These are phyloP conservation scores for Drosophila subsilvestris DNA, from an alignment of 2,888 invertebrate genomes.

Conservation along the genomic window DNA sequence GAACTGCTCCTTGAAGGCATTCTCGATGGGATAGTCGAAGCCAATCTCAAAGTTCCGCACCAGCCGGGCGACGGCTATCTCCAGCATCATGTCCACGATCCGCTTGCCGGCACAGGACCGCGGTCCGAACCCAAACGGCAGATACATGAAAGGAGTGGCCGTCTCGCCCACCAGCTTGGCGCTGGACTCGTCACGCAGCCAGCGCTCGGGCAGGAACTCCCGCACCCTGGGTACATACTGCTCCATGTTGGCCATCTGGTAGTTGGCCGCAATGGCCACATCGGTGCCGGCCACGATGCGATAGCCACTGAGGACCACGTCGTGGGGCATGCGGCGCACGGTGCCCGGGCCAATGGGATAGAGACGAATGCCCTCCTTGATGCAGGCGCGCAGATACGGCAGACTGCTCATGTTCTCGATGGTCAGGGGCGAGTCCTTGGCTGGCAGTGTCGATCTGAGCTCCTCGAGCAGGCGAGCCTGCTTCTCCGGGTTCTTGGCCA, in stretches of 20 bases:
- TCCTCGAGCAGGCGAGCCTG: slow-evolving; percentile 88
- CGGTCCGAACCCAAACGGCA: slow-evolving; percentile 81
- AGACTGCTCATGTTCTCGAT: slow-evolving; percentile 84
- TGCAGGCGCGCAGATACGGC: slow-evolving; percentile 89
- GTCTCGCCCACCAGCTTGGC: slow-evolving; percentile 54
- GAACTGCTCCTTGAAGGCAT: slow-evolving; percentile 73
- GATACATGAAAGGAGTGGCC: slow-evolving; percentile 76
- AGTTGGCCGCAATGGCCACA: slow-evolving; percentile 88
- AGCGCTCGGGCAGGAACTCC: slow-evolving; percentile 90
- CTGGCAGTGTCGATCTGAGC: slow-evolving; percentile 84
- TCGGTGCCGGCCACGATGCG: slow-evolving; percentile 87
- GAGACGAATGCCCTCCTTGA: slow-evolving; percentile 89
- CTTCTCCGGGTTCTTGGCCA: slow-evolving; percentile 87
- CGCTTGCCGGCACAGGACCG: slow-evolving; percentile 89
- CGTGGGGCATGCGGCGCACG: slow-evolving; percentile 85
- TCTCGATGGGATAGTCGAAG: slow-evolving; percentile 82
- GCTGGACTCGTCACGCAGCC: slow-evolving; percentile 85
- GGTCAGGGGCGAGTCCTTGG: slow-evolving; percentile 83
- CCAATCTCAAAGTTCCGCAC: slow-evolving; percentile 83
- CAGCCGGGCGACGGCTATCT: slow-evolving; percentile 85
- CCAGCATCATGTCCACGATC: slow-evolving; percentile 90
- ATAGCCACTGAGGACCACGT: slow-evolving; percentile 88
- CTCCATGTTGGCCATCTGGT: slow-evolving; percentile 86
- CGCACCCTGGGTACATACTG: slow-evolving; percentile 87
- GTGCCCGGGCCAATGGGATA: slow-evolving; percentile 87